Evolutionary conservation across 2,113 vertebrate genomes (phyloP), one percentile per base, ranked within the genome.

Genomic region (Bombycilla garrulus): DNA sequence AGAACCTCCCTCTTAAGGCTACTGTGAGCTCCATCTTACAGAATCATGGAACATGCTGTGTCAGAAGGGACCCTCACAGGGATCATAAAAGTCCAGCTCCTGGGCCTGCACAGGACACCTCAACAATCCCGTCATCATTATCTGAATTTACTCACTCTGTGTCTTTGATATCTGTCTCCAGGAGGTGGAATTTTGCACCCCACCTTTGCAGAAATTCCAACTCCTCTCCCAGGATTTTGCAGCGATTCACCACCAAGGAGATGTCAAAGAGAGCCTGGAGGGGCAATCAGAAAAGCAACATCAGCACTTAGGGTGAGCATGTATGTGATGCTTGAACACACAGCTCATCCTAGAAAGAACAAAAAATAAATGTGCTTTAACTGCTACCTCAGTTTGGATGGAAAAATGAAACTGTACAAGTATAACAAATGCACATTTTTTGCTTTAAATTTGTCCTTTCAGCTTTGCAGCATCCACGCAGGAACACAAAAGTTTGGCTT

Each of bases 181-280:
- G 93, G 60, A 98, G 94, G 38, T 97, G 96, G 95, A 97, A 98
- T 88, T 98, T 98, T 78, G 97, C 97, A 78, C 98, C 98, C 98
- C 98, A 98, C 93, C 91, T 97, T 69, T 97, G 95, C 95, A 98
- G 96, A 94, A 98, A 98, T 40, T 98, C 97, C 81, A 98, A 76
- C 88, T 98, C 98, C 35, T 98, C 97, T 96, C 98, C 98, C 44
- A 98, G 82, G 77, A 91, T 79, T 90, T 88, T 97, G 93, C 98
- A 98, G 7, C 47, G 96, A 57, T 88, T 97, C 62, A 98, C 97
- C 89, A 98, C 97, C 74, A 94, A 48, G 58, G 98, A 98, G 38
- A 98, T 8, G 8, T 98, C 97, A n/a, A 91, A 95, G 90, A 98
- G 97, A 93, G 98, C 97, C 98, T 98, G 57, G 18, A 70, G 28